Conservation (phyloP, 2,797 vertebrate genomes). For the Nannoperca obscura region DNA sequence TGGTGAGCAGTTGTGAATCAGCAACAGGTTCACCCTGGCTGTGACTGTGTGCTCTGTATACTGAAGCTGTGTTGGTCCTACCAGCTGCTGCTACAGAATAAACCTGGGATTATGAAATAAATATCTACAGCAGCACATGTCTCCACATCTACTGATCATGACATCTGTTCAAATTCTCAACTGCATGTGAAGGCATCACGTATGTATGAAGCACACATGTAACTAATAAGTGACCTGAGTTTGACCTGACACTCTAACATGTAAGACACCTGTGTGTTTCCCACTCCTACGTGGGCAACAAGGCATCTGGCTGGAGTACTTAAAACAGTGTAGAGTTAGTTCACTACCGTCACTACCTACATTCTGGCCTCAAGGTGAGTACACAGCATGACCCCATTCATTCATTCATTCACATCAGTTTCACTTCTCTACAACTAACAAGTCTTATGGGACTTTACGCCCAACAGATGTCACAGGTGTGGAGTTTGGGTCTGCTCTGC, state of each 20-base stretch:
- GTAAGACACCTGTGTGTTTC: conserved; percentile 66
- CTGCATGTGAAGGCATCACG: background rate
- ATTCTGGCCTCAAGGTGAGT: conserved; percentile 55
- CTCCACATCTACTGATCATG: background rate
- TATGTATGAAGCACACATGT: background rate
- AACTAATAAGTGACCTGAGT: background rate
- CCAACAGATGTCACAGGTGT: conserved; percentile 69
- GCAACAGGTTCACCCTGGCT: background rate
- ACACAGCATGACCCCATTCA: background rate
- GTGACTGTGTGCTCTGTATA: background rate
- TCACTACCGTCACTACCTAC: background rate
- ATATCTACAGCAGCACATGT: background rate
- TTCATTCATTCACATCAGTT: background rate
- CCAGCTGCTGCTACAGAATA: background rate
- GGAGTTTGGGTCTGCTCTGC: conserved; percentile 62
- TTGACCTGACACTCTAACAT: background rate
- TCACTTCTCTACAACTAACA: background rate
- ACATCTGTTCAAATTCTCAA: conserved; percentile 8
- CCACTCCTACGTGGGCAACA: conserved; percentile 34
- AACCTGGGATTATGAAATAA: background rate
- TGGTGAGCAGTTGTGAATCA: background rate
- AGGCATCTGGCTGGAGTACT: conserved; percentile 6
- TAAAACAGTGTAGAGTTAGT: background rate
- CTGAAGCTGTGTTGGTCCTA: background rate
- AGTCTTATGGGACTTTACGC: conserved; percentile 1